These are phyloP conservation scores for Ctenodactylus gundi DNA, from an alignment of 2,113 vertebrate genomes.

Conservation along the genomic window DNA sequence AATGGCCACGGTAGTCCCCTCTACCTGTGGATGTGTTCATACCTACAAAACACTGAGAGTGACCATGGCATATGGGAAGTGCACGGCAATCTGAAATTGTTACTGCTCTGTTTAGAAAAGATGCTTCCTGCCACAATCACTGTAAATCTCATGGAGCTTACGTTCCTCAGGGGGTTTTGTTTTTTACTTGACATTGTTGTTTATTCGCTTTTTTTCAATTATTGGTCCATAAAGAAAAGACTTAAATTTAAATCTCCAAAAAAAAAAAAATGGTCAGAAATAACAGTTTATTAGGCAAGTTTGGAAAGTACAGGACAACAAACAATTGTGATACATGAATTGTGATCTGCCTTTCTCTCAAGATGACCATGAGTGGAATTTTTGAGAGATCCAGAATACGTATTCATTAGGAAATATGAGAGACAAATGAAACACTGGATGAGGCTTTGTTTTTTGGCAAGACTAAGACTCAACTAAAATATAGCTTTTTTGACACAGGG, in stretches of 20 bases:
- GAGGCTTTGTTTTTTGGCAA: too few species aligned
- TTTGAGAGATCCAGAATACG: not conserved
- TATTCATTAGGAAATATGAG: not conserved
- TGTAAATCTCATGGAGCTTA: not conserved
- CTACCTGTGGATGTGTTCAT: too few species aligned
- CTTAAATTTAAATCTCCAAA: not conserved
- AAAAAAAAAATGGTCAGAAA: too few species aligned
- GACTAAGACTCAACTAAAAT: too few species aligned
- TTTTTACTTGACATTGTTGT: not conserved
- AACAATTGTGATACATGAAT: not conserved
- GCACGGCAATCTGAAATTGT: not conserved
- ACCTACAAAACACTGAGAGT: too few species aligned
- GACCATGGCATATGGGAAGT: too few species aligned
- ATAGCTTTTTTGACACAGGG: too few species aligned
- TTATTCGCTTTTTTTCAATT: not conserved
- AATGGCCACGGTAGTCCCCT: fast-evolving
- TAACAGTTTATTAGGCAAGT: not conserved
- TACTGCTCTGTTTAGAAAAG: not conserved
- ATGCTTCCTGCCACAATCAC: not conserved
- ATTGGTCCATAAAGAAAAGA: not conserved
- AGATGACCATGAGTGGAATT: too few species aligned
- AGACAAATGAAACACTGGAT: not conserved
- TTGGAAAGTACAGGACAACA: not conserved
- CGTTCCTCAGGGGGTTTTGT: not conserved
- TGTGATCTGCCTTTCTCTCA: not conserved